Evolutionary conservation across 2,113 vertebrate species (phyloP).

Genomic region (Apodemus sylvaticus): DNA sequence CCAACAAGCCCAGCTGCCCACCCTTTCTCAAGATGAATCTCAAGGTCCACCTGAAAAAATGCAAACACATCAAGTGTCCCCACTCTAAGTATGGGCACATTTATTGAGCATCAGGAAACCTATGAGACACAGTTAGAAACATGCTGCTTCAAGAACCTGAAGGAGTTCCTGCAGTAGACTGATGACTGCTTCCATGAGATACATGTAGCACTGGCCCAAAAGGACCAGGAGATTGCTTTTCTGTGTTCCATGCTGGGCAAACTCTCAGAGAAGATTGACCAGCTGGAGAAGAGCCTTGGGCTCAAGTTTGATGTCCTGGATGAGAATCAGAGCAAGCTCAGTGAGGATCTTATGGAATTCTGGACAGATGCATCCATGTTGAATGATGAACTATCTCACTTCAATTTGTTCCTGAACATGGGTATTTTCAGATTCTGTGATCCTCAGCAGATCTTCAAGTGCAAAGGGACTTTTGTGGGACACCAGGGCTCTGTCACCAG

Average conservation of each 20-base stretch:
- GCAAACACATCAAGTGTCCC: conserved; percentile 99
- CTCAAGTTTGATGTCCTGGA: conserved; percentile 98
- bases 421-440: conserved; percentile 98
- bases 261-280: conserved; percentile 97
- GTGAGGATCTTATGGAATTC: conserved; percentile 99
- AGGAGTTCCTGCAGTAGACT: conserved; percentile 98
- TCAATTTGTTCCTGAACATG: conserved; percentile 98
- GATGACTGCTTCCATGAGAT: conserved; percentile 99
- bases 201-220: conserved; percentile 97
- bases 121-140: conserved; percentile 97
- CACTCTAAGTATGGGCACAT: conserved; percentile 98
- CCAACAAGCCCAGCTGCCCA: conserved; percentile 98
- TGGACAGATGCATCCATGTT: conserved; percentile 97
- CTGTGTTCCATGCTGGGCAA: conserved; percentile 98
- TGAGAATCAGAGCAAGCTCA: conserved; percentile 99
- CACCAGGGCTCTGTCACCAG: conserved; percentile 98
- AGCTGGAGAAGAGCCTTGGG: conserved; percentile 98
- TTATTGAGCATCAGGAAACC: conserved; percentile 98
- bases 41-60: conserved; percentile 97
- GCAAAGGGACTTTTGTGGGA: conserved; percentile 98
- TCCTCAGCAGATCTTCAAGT: conserved; percentile 99
- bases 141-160: conserved; percentile 97
- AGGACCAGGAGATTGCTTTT: conserved; percentile 99
- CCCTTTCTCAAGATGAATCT: conserved; percentile 98
- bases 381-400: conserved; percentile 97